These are phyloP conservation scores for Chrysolina oricalcia DNA, from an alignment of 2,888 invertebrate genomes.

Conservation along the genomic window DNA sequence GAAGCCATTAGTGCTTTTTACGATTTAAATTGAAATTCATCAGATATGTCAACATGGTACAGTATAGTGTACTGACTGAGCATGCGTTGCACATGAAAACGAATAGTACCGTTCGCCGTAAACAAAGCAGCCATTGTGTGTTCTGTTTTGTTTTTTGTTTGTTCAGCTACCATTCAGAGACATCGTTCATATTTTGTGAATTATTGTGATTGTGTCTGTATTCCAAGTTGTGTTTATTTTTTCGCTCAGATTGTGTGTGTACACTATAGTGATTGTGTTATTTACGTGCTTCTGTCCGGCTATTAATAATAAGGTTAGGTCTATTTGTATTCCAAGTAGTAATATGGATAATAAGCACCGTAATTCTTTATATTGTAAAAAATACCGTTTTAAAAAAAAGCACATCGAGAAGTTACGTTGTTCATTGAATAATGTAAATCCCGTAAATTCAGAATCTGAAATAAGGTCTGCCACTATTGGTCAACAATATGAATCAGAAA, in stretches of 20 bases:
- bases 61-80: slow-evolving; percentile 23
- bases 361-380: slow-evolving; percentile 13
- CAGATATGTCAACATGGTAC: neutral
- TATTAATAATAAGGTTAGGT: slow-evolving; percentile 1
- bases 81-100: slow-evolving; percentile 26
- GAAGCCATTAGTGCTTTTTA: slow-evolving; percentile 13
- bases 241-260: slow-evolving; percentile 1
- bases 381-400: slow-evolving; percentile 26
- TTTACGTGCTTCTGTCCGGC: slow-evolving; percentile 1
- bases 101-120: slow-evolving; percentile 24
- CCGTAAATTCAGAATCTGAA: slow-evolving; percentile 27
- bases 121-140: slow-evolving; percentile 24
- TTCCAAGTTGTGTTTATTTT: slow-evolving; percentile 6
- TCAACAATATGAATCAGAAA: slow-evolving; percentile 24
- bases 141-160: slow-evolving; percentile 27
- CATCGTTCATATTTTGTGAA: slow-evolving; percentile 24
- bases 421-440: slow-evolving; percentile 19
- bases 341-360: slow-evolving; percentile 2
- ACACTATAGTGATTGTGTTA: neutral
- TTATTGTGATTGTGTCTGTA: slow-evolving; percentile 22
- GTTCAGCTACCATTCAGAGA: slow-evolving; percentile 21
- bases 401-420: slow-evolving; percentile 27
- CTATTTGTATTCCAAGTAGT: neutral
- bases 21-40: neutral
- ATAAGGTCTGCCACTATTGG: slow-evolving; percentile 13